Conservation (phyloP, 30 jellyfish, hydroid and myxozoan genomes). For the Hydractinia echinata region DNA sequence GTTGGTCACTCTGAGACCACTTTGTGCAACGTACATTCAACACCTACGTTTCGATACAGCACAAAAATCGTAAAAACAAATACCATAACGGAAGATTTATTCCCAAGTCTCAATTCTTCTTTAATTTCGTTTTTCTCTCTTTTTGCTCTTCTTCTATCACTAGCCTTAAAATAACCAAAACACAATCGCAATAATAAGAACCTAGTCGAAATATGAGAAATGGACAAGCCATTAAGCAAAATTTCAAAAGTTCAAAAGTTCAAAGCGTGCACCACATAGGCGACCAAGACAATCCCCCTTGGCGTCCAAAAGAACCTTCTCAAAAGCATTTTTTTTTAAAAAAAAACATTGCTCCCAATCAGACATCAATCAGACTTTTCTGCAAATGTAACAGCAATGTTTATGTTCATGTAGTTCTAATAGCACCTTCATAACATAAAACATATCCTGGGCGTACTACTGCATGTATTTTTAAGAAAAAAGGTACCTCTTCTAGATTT, state of each 20-base stretch:
- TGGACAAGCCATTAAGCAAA: too few relatives aligned
- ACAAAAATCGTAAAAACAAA: constrained; percentile 15
- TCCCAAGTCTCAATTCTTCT: constrained; percentile 58
- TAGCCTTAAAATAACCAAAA: constrained; percentile 42
- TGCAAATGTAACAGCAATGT: too few relatives aligned
- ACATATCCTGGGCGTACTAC: background rate
- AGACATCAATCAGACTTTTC: too few relatives aligned
- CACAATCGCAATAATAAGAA: background rate
- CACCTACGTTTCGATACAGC: too few relatives aligned
- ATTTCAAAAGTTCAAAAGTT: too few relatives aligned
- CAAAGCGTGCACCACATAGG: too few relatives aligned
- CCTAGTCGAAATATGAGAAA: background rate
- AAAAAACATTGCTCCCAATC: too few relatives aligned
- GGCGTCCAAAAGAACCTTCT: too few relatives aligned
- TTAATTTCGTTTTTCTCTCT: constrained; percentile 47
- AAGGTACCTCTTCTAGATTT: constrained; percentile 68
- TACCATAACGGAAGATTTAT: constrained; percentile 55
- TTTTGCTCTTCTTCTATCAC: constrained; percentile 56
- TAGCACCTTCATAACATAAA: background rate
- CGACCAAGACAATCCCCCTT: too few relatives aligned
- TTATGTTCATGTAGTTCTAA: background rate
- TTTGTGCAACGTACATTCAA: too few relatives aligned
- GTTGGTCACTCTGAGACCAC: too few relatives aligned
- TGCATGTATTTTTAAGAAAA: background rate
- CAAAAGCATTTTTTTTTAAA: too few relatives aligned